Percentiles rank a stretch among this genome's conserved stretches.
Conservation (phyloP, 2,888 invertebrate species). For the Pyrrhia umbra region DNA sequence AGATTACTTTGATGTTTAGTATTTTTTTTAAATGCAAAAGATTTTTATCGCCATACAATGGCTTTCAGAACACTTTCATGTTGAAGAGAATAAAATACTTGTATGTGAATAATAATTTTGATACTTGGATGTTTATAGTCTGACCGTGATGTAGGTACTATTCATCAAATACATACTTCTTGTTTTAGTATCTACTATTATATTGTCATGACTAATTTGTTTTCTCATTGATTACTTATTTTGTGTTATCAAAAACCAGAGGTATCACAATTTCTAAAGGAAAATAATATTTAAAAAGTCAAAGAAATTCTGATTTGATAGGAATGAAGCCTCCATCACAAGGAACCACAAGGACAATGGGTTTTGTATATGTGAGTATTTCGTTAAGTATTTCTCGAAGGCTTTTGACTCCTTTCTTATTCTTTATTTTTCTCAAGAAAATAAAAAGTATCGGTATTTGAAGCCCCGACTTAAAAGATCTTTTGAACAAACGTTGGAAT, state of each 20-base stretch:
- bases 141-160: neutral
- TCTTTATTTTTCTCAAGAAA: neutral
- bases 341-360: neutral
- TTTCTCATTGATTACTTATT: neutral
- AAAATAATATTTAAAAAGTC: neutral
- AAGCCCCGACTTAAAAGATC: neutral
- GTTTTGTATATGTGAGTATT: neutral
- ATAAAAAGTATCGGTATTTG: neutral
- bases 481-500: neutral
- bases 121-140: neutral
- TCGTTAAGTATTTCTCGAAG: constrained; percentile 7
- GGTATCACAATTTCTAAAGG: too few relatives aligned
- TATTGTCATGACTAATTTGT: too few relatives aligned
- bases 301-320: neutral
- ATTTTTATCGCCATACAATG: neutral
- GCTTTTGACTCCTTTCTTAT: constrained; percentile 22
- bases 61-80: neutral
- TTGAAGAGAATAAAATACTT: neutral
- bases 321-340: neutral
- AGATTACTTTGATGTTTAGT: neutral
- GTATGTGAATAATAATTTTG: neutral
- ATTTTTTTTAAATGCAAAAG: neutral
- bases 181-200: too few relatives aligned
- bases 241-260: too few relatives aligned
- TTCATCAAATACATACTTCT: too few relatives aligned